Base-by-base conservation (phyloP, 2,797 vertebrate species). In the Pitangus sulphuratus region DNA sequence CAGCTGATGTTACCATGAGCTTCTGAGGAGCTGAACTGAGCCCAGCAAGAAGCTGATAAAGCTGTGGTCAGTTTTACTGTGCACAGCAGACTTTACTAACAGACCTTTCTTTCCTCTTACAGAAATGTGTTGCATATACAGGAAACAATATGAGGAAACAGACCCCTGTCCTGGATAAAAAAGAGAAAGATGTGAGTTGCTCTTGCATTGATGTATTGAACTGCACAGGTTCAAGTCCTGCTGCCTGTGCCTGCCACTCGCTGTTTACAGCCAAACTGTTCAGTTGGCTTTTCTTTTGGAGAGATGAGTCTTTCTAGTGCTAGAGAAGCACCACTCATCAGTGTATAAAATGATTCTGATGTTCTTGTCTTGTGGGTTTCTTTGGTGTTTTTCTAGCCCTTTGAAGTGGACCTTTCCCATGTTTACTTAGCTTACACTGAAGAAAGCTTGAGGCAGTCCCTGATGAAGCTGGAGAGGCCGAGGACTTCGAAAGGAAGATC, bases 61-160 rank as follows among this genome's bases (percentile, higher is more conserved):
- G 53, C 71, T 89, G 15, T 13, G n/a, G 14, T 21, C 35, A 25
- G 12, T 64, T 37, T 50, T 33, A 10, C 13, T 83, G 39, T 66
- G 64, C 15, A 6, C 12, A 25, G 39, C 15, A 45, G 25, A 12
- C 24, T 91, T 86, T n/a, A 54, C 58, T 96, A 87, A 97, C 69
- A 28, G 60, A 72, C 51, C 18, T 91, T 61, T 95, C 60, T 71
- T 96, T 68, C 84, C 68, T 87, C 77, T 97, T 97, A 88, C 94
- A 99, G 99, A 99, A 99, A 99, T 99, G 99, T 95, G 99, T 99
- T 93, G 99, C 99, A 3, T 99, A 99, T 92, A 99, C 99, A 47
- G 99, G 99, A 84, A 99, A 99, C 98, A 99, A 99, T 72, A 99
- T 99, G 99, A 99, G 99, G 96, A 99, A 99, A 95, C 99, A 99